Base-by-base conservation (phyloP, 92 coral and sea anemone species). In the Phymanthus crucifer region DNA sequence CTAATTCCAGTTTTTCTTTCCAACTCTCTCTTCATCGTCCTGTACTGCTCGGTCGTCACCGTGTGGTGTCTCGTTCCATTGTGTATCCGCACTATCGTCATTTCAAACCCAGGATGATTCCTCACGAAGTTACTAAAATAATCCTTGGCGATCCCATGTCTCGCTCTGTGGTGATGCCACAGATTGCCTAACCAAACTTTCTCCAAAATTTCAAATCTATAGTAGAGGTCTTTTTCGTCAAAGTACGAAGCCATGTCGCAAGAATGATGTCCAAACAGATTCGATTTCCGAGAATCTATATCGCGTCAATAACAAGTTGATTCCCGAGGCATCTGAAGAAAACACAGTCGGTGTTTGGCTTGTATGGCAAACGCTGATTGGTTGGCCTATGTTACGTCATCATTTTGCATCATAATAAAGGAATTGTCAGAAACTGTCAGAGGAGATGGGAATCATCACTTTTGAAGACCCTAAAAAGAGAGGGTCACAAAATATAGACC, bases 91-190 rank as follows among this genome's bases (percentile, higher is more conserved):
- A 80, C 78, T 26, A 83, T 76, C 23, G 38, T 73, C 17, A 83
- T 73, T 65, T 75, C 33, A 52, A 72, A 76, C n/a, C 65, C 64
- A 50, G 47, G 32, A 36, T 83, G 80, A 19, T 4, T 36, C 23
- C 50, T 76, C 35, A 35, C 46, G 66, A 83, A 83, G 48, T 48
- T 47, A 21, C 24, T 38, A 50, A 83, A 83, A 57, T 83, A 83
- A 21, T 52, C 12, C 48, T 48, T 48, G 16, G 21, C 57, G 12
- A 12, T 48, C 17, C 57, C 21, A 48, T 48, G 57, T n/a, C 17
- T 48, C 17, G 21, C n/a, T n/a, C 18, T 48, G 57, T 14, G 21
- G 3, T 9, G 4, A 19, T 48, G 57, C 57, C 57, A 48, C 57
- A 48, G 57, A 6, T 3, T 14, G 4, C 57, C 57, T 14, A n/a